A percentile compares a stretch with the other conserved stretches of the same genome.
These are phyloP conservation scores for Saguinus imperator DNA, from an alignment of 2,113 vertebrate species.

Conservation along the genomic window DNA sequence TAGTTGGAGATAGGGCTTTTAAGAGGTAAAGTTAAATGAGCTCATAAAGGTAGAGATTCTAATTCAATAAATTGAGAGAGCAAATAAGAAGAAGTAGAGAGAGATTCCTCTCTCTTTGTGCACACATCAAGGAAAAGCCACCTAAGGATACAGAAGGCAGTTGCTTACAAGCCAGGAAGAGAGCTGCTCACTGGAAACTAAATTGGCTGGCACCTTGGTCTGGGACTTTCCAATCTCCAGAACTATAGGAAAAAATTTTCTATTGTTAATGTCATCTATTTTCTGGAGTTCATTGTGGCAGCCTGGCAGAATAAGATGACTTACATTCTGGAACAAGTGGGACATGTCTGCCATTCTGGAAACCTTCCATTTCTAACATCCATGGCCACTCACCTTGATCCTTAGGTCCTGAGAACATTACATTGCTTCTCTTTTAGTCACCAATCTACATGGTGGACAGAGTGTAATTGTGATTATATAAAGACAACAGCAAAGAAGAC, in stretches of 20 bases:
- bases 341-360: neutral
- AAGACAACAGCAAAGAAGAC: neutral
- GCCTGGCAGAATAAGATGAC: neutral
- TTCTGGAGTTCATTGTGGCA: neutral
- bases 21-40: neutral
- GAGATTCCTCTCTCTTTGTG: neutral
- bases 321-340: neutral
- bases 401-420: neutral
- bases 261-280: neutral
- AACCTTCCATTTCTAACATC: neutral
- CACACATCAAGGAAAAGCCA: neutral
- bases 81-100: neutral
- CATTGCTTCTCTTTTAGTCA: neutral
- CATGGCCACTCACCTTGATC: neutral
- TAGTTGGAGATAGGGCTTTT: neutral
- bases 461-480: neutral
- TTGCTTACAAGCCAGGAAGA: neutral
- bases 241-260: neutral
- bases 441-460: neutral
- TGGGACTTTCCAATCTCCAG: neutral
- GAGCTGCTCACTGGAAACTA: neutral
- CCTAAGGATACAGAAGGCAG: neutral
- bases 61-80: neutral
- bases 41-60: neutral
- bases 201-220: neutral